Evolutionary conservation across 92 coral and sea anemone genomes (phyloP), one percentile per base, ranked within the genome.

Genomic region (Porites lobata): DNA sequence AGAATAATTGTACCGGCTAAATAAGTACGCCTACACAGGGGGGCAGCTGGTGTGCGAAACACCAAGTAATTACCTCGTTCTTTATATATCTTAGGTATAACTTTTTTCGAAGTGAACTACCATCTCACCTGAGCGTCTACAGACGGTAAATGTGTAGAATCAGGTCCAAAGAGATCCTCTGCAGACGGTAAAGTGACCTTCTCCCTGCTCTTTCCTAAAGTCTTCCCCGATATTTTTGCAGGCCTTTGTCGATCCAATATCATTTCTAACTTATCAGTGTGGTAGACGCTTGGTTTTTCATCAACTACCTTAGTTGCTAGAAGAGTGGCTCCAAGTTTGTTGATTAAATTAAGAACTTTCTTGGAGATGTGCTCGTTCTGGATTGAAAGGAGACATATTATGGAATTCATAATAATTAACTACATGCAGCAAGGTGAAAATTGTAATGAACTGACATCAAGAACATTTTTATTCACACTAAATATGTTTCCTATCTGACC

Each of bases 91-190:
- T 38, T 38, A 38, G 47, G 47, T 4, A 38, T 38, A 38, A 4
- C 50, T 3, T 13, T 9, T 14, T 24, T 6, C 14, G 13, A 11
- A 69, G 21, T 47, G 24, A 6, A 21, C 18, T 58, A 15, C 57
- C 53, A 3, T 9, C 13, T 21, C 83, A 94, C 98, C 95, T 94
- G 98, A 54, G 92, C 92, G 84, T 94, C 98, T 43, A 95, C 93
- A 47, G 86, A 91, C 67, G 75, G 79, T 43, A 81, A 6, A 20
- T 69, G 57, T 83, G 22, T 59, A 1, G 62, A 64, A 8, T 61
- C 47, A 6, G 50, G 4, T 13, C 80, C 80, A 86, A 95, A 93
- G 69, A 95, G 79, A 3, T 86, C 69, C 13, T 78, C 79, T 66
- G 92, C 82, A 1, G 98, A 90, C 78, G 98, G 98, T 61, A 95